These are phyloP conservation scores for Nothura maculosa DNA, from an alignment of 2,797 vertebrate genomes.

Conservation along the genomic window DNA sequence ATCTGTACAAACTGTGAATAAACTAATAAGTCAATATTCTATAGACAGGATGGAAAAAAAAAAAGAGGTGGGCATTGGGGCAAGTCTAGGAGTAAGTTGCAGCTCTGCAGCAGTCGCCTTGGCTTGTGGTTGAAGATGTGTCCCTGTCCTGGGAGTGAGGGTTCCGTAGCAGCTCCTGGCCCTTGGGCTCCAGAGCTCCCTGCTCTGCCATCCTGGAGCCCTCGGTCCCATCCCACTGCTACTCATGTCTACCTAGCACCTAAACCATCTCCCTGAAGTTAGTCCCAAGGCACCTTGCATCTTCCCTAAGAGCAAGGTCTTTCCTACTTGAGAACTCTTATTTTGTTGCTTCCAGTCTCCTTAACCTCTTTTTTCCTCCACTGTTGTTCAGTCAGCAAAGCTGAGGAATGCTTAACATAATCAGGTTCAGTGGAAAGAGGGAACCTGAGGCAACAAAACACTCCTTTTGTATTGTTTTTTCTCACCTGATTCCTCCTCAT, in stretches of 20 bases:
- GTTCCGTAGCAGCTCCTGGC: background rate
- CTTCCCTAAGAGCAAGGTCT: background rate
- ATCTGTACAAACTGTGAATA: constrained; percentile 18
- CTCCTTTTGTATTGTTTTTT: background rate
- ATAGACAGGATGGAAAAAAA: background rate
- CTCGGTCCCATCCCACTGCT: background rate
- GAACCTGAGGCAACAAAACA: fast-evolving
- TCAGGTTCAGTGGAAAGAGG: background rate
- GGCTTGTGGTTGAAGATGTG: background rate
- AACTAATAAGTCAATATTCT: constrained; percentile 9
- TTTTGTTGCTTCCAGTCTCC: background rate
- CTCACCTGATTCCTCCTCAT: background rate
- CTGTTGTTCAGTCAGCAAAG: background rate
- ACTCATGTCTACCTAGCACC: background rate
- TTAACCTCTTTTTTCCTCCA: background rate
- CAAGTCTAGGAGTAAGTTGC: background rate
- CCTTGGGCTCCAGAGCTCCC: background rate
- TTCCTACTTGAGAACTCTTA: background rate
- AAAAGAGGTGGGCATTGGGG: background rate
- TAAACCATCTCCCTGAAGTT: background rate
- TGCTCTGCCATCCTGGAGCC: background rate
- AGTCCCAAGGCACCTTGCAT: background rate
- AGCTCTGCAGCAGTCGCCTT: background rate
- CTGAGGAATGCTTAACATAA: background rate
- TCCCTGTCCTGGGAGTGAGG: background rate